phyloP scores from a whole-genome alignment of 1,140 invertebrate species.

The Patella vulgata region DNA sequence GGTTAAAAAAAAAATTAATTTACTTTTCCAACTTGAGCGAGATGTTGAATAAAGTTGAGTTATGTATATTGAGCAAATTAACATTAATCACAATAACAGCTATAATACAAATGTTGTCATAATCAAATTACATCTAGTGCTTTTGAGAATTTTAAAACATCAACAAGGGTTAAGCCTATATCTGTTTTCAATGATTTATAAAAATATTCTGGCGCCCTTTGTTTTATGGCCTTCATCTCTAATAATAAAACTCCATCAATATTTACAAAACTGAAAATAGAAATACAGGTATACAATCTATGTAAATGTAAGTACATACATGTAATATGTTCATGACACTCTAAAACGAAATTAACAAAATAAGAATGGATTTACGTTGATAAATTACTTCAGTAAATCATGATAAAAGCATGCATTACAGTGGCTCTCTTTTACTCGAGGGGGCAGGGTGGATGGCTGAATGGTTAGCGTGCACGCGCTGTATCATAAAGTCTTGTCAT shows the following conservation, averaged over 20 bases:
- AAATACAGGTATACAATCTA: neutral
- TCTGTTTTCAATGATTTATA: slow-evolving; percentile 29
- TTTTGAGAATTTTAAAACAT: slow-evolving; percentile 18
- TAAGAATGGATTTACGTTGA: neutral
- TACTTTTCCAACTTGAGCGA: too few relatives aligned
- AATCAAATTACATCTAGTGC: too few relatives aligned
- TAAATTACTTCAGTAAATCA: neutral
- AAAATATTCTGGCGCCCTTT: slow-evolving; percentile 32
- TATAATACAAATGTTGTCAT: too few relatives aligned
- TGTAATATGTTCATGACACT: neutral
- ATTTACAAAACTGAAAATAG: slow-evolving; percentile 18
- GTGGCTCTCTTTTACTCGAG: too few relatives aligned
- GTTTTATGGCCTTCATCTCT: slow-evolving; percentile 19
- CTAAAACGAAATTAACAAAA: neutral
- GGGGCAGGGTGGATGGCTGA: too few relatives aligned
- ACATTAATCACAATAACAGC: too few relatives aligned
- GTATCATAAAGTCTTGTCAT: too few relatives aligned
- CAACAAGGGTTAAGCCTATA: slow-evolving; percentile 11
- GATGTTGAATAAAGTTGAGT: too few relatives aligned
- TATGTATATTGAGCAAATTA: too few relatives aligned
- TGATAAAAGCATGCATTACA: too few relatives aligned
- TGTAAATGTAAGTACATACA: neutral
- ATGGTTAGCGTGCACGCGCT: too few relatives aligned
- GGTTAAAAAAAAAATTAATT: too few relatives aligned
- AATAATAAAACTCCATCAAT: slow-evolving; percentile 26